A percentile compares a stretch with the other conserved stretches of the same genome.
Evolutionary conservation across 64 coral and sea anemone genomes (phyloP).

Genomic region (Platygyra sinensis): DNA sequence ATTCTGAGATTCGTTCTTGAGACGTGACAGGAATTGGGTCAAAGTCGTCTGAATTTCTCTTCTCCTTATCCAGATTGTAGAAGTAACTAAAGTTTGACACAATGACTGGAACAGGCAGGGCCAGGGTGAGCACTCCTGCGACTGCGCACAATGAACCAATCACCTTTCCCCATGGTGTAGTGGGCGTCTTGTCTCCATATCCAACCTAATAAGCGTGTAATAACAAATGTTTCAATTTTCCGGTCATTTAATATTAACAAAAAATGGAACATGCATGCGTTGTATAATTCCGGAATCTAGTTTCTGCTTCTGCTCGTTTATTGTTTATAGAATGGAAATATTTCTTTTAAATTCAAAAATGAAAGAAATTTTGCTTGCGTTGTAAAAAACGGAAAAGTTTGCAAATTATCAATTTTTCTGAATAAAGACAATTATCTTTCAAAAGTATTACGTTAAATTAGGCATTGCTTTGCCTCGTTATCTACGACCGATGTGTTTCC

Average conservation of each 20-base stretch:
- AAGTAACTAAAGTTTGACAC: slow-evolving; percentile 96
- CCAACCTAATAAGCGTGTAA: slow-evolving; percentile 36
- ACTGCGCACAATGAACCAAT: slow-evolving; percentile 85
- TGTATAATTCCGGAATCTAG: neutral
- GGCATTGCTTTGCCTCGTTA: no score
- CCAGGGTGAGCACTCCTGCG: slow-evolving; percentile 81
- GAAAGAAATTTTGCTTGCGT: no score
- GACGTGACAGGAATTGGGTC: neutral
- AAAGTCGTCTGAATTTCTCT: slow-evolving; percentile 1
- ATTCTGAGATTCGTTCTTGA: neutral
- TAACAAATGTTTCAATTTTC: slow-evolving; percentile 17
- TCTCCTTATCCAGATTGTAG: slow-evolving; percentile 86
- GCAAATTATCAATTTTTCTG: no score
- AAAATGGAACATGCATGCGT: neutral
- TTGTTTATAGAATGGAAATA: no score
- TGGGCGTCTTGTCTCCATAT: slow-evolving; percentile 84
- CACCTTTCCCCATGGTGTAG: slow-evolving; percentile 74
- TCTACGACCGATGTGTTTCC: no score
- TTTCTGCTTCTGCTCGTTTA: neutral
- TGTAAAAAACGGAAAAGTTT: no score
- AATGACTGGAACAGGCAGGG: slow-evolving; percentile 86
- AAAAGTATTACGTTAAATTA: no score
- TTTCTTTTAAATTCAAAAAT: no score
- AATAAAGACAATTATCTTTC: no score
- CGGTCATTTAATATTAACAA: neutral